Evolutionary conservation across 2,888 invertebrate species (phyloP), one percentile per base, ranked within the genome.

Genomic region (Clanis bilineata): DNA sequence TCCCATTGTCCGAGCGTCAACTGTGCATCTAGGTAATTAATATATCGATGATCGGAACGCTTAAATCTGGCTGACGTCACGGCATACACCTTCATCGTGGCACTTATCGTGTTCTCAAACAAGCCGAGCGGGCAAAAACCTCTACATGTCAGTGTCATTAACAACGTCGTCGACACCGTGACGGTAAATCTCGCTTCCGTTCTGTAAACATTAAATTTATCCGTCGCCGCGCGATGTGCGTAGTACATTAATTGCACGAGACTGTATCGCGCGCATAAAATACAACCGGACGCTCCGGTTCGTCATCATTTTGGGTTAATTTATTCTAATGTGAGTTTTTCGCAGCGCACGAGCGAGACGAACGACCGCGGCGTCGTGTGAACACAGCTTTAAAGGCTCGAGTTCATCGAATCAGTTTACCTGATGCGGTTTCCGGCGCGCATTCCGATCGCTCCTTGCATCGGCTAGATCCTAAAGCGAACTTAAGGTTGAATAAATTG

Each of bases 371-470:
- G 62, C 63, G 61, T 64, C 59, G 64, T 68, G 64, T 66, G 68
- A 57, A 58, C 65, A 60, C 63, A 64, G 60, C 70, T 69, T 72
- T 70, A 70, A 59, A 62, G 68, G 66, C 63, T 68, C 70, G 69
- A 69, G 77, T 74, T 77, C 77, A 76, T 73, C 72, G 77, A 72
- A 77, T 76, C 69, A 76, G 68, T 77, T 79, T 87, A 88, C 89
- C 87, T 88, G 87, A 72, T 75, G 79, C 77, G 80, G 83, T 86
- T 87, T 90, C 88, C 90, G 88, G 83, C 79, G 80, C 72, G 74
- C 84, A 86, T 86, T 82, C 86, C 85, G 67, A 73, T 65, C 74
- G 72, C 70, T 72, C 71, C 70, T 66, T 68, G 65, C 64, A 66
- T 64, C 65, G 59, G 62, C 62, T 61, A 60, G 66, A 68, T 58